These are phyloP conservation scores for Pachymerium ferrugineum DNA, from an alignment of 2,888 invertebrate genomes.

Conservation along the genomic window DNA sequence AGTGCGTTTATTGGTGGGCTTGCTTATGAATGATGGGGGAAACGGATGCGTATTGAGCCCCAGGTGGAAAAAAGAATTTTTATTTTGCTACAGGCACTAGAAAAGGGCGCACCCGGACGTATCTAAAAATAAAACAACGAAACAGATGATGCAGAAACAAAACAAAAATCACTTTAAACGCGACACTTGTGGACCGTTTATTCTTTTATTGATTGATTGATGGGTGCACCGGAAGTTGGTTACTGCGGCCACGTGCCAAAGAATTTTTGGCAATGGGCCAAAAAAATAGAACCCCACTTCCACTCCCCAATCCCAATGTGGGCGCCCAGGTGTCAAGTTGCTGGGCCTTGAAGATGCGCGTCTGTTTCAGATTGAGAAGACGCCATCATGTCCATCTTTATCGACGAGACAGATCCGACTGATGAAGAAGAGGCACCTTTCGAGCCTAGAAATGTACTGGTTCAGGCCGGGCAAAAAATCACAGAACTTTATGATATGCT, in stretches of 20 bases:
- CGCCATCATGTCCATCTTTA: conserved; percentile 22
- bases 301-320: neutral
- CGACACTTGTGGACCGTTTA: neutral
- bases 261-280: neutral
- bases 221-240: neutral
- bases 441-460: conserved; percentile 76
- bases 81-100: too few species aligned
- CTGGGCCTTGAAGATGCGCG: neutral
- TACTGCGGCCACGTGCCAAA: neutral
- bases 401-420: conserved; percentile 7
- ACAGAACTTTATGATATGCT: conserved; percentile 79
- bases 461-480: conserved; percentile 77
- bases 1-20: neutral
- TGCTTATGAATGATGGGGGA: neutral
- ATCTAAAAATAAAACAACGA: too few species aligned
- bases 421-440: conserved; percentile 68
- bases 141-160: too few species aligned
- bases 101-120: too few species aligned
- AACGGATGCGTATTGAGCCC: neutral
- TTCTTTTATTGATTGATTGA: neutral
- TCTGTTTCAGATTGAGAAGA: conserved; percentile 9
- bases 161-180: too few species aligned
- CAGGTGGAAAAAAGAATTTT: too few species aligned
- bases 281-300: too few species aligned
- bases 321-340: conserved; percentile 3